Conservation (phyloP, 1,140 invertebrate species). For the Pteromalus puparum region DNA sequence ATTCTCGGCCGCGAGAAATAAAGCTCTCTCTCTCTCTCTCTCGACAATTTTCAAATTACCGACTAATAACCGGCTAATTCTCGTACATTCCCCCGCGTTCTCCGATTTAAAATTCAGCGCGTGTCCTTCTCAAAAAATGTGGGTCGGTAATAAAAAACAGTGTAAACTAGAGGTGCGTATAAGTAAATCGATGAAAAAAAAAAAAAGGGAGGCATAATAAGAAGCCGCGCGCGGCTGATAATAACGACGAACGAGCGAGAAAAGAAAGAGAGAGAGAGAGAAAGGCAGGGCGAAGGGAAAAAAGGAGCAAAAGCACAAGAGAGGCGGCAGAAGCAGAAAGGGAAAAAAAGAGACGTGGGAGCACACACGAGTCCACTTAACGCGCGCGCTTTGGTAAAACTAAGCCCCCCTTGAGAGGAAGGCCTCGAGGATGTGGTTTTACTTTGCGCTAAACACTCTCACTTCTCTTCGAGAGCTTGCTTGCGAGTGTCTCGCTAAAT, state of each 20-base stretch:
- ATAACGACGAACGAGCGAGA: conserved; percentile 12
- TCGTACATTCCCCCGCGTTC: background rate
- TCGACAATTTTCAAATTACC: conserved; percentile 9
- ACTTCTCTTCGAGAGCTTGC: background rate
- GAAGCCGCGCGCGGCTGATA: conserved; percentile 12
- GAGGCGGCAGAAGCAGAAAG: conserved; percentile 20
- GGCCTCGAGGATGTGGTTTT: conserved; percentile 58
- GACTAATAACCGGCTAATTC: conserved; percentile 1
- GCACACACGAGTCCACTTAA: conserved; percentile 48
- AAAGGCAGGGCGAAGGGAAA: background rate
- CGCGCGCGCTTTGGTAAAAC: conserved; percentile 27
- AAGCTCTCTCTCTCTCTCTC: too few relatives aligned
- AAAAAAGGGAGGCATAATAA: conserved; percentile 11
- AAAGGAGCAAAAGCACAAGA: background rate
- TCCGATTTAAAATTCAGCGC: conserved; percentile 6
- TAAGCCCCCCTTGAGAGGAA: conserved; percentile 52
- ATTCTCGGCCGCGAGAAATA: too few relatives aligned
- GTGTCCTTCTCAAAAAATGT: background rate
- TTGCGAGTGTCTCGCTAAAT: background rate
- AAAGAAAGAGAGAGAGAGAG: background rate
- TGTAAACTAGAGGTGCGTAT: conserved; percentile 31
- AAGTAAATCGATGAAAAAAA: conserved; percentile 30
- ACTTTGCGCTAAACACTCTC: conserved; percentile 1
- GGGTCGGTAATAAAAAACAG: conserved; percentile 17
- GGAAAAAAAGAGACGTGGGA: conserved; percentile 35